Evolutionary conservation across 2,113 vertebrate species (phyloP).

Genomic region (Ameiurus melas): DNA sequence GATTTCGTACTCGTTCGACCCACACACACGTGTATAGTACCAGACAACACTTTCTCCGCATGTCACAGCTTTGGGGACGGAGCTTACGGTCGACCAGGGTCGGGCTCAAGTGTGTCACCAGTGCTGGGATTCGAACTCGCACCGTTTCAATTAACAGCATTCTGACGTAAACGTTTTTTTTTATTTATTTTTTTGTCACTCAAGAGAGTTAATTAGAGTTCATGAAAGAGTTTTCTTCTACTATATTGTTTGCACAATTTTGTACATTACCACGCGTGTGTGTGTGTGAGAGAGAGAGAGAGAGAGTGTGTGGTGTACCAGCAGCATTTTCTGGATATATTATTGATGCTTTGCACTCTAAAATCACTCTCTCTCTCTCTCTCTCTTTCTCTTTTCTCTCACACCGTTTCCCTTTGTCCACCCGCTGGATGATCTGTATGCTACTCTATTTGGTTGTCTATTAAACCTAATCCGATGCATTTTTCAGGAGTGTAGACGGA

Average conservation of each 20-base stretch:
- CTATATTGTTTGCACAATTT: background rate
- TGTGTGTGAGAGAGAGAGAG: background rate
- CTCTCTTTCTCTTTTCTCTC: slow-evolving; percentile 20
- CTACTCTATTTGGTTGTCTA: background rate
- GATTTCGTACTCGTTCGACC: background rate
- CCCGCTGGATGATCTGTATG: background rate
- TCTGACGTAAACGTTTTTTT: background rate
- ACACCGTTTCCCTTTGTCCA: background rate
- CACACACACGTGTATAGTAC: background rate
- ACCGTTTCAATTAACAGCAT: background rate
- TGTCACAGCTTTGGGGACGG: background rate
- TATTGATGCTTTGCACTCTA: slow-evolving; percentile 54
- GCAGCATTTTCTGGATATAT: slow-evolving; percentile 54
- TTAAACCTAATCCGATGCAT: background rate
- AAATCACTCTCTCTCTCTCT: slow-evolving; percentile 25
- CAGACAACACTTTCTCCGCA: background rate
- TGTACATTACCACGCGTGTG: background rate
- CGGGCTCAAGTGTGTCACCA: background rate
- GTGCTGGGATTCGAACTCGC: background rate
- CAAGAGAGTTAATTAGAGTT: too few relatives aligned
- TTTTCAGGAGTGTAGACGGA: background rate
- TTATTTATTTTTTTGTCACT: background rate
- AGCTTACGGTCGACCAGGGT: background rate
- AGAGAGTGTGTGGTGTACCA: background rate
- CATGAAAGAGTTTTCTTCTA: background rate